Base-by-base conservation (phyloP, 2,888 invertebrate species). In the Drosophila mayaguana region DNA sequence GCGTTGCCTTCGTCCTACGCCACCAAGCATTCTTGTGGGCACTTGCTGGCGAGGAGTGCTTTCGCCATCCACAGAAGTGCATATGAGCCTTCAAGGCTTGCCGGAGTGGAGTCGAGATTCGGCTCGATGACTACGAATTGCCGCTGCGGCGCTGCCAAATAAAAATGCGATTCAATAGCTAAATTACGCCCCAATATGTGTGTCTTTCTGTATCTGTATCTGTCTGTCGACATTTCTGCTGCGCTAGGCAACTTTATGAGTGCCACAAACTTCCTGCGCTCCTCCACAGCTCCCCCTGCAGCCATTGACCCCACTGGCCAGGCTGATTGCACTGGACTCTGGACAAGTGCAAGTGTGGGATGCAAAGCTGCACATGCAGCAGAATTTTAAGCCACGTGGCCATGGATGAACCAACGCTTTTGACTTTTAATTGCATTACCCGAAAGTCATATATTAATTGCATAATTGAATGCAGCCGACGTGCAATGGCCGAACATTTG, bases 401-500 rank as follows among this genome's bases (percentile, higher is more conserved):
- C 61, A 54, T 46, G 63, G 67, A 46, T 54, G 68, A 72, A 65
- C 74, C 63, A 72, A 64, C 77, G 81, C 89, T 80, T 87, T 82
- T 88, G 89, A 89, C 83, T 90, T 87, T 88, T 88, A 90, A 91
- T 91, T 91, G 90, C 80, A 83, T 85, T 83, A 83, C 82, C 84
- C 83, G 75, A 79, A 83, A 82, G 76, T 81, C 82, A 89, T 83
- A 90, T 86, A 86, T 86, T 91, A 91, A 91, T 88, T 90, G 89
- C 81, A 80, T 80, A 79, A 82, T 88, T 88, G 74, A 85, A 84
- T 84, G 71, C 73, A 81, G 67, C 48, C 75, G 63, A 60, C 56
- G 64, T 56, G 43, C 48, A 61, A 36, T 50, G 65, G 56, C 48
- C 25, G 43, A 40, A 59, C 67, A 72, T 78, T 77, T 72, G 50